Percentiles rank a stretch among this genome's conserved stretches.
These are phyloP conservation scores for Thunnus thynnus DNA, from an alignment of 2,113 vertebrate genomes.

Conservation along the genomic window DNA sequence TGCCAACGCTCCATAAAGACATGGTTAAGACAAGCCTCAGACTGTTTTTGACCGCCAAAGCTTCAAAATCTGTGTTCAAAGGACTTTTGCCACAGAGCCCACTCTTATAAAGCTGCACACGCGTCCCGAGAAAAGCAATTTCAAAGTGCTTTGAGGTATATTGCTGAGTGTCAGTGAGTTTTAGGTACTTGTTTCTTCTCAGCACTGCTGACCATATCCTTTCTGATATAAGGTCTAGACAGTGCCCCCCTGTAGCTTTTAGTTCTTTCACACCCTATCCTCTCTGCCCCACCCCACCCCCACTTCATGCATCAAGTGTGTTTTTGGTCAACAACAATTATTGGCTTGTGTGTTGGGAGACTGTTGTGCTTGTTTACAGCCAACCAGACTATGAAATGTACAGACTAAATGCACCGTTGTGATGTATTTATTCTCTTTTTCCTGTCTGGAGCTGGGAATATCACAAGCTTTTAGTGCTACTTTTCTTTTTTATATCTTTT, in stretches of 20 bases:
- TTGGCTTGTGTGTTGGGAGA: slow-evolving; percentile 26
- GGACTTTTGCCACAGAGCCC: slow-evolving; percentile 41
- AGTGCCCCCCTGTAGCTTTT: slow-evolving; percentile 29
- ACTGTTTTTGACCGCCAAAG: slow-evolving; percentile 38
- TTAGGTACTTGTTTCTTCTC: slow-evolving; percentile 39
- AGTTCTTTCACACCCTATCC: background rate
- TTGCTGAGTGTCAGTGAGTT: slow-evolving; percentile 36
- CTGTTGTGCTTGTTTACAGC: slow-evolving; percentile 57
- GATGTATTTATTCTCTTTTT: slow-evolving; percentile 34
- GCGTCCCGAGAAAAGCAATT: slow-evolving; percentile 33
- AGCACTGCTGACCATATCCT: background rate
- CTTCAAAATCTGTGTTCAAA: slow-evolving; percentile 54
- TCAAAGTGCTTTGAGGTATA: slow-evolving; percentile 43
- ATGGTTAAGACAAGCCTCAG: slow-evolving; percentile 49
- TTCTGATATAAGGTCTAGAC: slow-evolving; percentile 35
- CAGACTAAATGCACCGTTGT: slow-evolving; percentile 35
- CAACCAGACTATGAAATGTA: slow-evolving; percentile 68
- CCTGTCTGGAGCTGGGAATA: slow-evolving; percentile 19
- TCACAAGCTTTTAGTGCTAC: slow-evolving; percentile 5
- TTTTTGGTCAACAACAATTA: slow-evolving; percentile 27
- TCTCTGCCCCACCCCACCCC: background rate
- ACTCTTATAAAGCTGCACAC: slow-evolving; percentile 45
- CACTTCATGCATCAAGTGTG: slow-evolving; percentile 22
- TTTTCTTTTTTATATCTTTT: slow-evolving; percentile 1
- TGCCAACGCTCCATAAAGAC: slow-evolving; percentile 33